These are phyloP conservation scores for Anthoptus insignis DNA, from an alignment of 2,888 invertebrate genomes.

Conservation along the genomic window DNA sequence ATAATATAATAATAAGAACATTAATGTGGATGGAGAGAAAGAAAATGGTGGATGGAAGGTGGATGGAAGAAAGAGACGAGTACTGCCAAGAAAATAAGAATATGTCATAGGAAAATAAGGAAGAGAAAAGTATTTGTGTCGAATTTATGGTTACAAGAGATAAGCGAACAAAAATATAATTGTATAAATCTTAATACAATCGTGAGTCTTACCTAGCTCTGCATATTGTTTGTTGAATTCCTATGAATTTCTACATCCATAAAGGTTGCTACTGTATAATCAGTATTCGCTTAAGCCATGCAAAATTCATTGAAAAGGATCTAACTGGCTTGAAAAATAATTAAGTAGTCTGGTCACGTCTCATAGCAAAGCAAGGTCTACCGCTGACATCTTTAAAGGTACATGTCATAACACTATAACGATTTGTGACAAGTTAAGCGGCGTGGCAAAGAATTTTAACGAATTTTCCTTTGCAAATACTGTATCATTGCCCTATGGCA, in stretches of 20 bases:
- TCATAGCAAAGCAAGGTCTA: conserved; percentile 69
- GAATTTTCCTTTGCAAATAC: too few species aligned
- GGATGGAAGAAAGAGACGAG: too few species aligned
- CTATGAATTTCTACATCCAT: conserved; percentile 32
- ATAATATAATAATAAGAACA: too few species aligned
- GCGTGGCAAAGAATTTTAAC: conserved; percentile 50
- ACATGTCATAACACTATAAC: conserved; percentile 69
- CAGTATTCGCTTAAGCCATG: conserved; percentile 38
- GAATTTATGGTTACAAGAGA: too few species aligned
- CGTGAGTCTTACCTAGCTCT: not conserved
- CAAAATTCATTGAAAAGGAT: conserved; percentile 38
- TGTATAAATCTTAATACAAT: too few species aligned
- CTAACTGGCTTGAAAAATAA: conserved; percentile 35
- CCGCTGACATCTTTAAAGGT: conserved; percentile 63
- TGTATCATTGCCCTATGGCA: conserved; percentile 10
- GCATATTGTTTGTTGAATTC: conserved; percentile 10
- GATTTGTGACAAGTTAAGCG: conserved; percentile 65
- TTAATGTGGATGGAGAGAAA: too few species aligned
- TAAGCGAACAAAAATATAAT: too few species aligned
- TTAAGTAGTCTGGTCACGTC: conserved; percentile 71
- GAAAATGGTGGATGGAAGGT: too few species aligned
- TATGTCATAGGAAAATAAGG: too few species aligned
- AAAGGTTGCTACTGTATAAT: conserved; percentile 31
- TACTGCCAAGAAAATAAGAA: too few species aligned
- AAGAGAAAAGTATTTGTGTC: too few species aligned